Percentiles rank a stretch among this genome's conserved stretches.
Conservation (phyloP, 2,888 invertebrate species). For the Auanema freiburgensis region DNA sequence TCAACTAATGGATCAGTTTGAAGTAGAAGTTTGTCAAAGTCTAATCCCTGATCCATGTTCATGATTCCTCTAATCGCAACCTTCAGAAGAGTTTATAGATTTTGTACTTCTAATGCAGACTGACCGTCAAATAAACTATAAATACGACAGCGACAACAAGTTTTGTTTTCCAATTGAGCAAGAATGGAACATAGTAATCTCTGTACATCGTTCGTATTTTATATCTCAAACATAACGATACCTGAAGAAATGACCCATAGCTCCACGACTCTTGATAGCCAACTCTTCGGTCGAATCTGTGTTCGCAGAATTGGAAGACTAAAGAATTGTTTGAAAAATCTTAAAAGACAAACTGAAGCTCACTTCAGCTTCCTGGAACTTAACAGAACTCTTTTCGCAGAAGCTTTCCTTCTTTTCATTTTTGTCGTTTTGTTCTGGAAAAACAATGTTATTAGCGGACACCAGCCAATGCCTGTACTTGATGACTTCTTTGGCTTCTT, state of each 20-base stretch:
- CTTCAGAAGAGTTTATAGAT: constrained; percentile 9
- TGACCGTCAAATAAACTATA: constrained; percentile 78
- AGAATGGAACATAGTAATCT: constrained; percentile 58
- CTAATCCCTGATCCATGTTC: constrained; percentile 63
- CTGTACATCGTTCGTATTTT: constrained; percentile 35
- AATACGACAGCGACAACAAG: constrained; percentile 76
- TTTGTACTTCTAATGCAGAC: neutral
- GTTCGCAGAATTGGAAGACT: constrained; percentile 8
- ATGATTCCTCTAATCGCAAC: constrained; percentile 79
- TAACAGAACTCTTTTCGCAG: too few species aligned
- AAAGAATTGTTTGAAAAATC: neutral
- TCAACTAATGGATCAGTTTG: constrained; percentile 57
- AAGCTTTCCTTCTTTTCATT: too few species aligned
- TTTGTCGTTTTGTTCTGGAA: neutral
- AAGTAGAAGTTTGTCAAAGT: constrained; percentile 61
- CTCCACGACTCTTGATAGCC: constrained; percentile 47
- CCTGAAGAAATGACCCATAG: constrained; percentile 57
- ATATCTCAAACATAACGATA: too few species aligned
- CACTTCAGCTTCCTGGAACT: too few species aligned
- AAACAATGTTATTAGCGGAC: too few species aligned
- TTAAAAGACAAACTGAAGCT: neutral
- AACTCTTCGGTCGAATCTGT: constrained; percentile 33
- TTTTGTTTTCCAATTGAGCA: constrained; percentile 57
- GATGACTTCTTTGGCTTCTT: too few species aligned
- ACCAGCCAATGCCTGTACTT: too few species aligned